Evolutionary conservation across 2,113 vertebrate species (phyloP).

Genomic region (Fukomys damarensis): DNA sequence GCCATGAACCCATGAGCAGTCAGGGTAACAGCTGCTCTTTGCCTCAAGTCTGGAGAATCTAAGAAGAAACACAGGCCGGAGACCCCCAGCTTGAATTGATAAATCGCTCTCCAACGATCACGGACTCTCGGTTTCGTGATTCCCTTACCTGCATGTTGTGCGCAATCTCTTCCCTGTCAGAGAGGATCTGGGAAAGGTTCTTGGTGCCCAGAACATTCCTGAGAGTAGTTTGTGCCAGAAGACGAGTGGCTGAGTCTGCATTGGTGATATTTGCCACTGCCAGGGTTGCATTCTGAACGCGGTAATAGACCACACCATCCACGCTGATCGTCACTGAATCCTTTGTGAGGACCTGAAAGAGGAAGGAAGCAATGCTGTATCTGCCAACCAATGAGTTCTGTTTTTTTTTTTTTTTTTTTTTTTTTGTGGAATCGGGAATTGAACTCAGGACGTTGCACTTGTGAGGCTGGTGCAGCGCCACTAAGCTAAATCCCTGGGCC

Average conservation of each 20-base stretch:
- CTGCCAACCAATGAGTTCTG: background rate
- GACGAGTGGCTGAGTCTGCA: constrained; percentile 93
- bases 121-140: fast-evolving
- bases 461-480: no score
- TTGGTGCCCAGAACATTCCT: constrained; percentile 98
- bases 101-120: background rate
- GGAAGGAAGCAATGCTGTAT: background rate
- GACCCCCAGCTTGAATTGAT: background rate
- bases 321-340: constrained; percentile 97
- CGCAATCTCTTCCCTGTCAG: constrained; percentile 96
- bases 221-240: constrained; percentile 96
- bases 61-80: background rate
- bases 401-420: no score
- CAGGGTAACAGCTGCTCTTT: background rate
- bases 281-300: constrained; percentile 94
- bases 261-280: constrained; percentile 97
- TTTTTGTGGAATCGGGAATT: no score
- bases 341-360: constrained; percentile 93
- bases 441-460: no score
- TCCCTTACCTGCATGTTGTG: constrained; percentile 95
- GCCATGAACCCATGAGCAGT: background rate
- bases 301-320: constrained; percentile 97
- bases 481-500: no score
- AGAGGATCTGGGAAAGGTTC: constrained; percentile 96
- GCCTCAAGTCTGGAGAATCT: background rate